Evolutionary conservation across 2,888 invertebrate species (phyloP).

Genomic region (Spicauda simplicius): DNA sequence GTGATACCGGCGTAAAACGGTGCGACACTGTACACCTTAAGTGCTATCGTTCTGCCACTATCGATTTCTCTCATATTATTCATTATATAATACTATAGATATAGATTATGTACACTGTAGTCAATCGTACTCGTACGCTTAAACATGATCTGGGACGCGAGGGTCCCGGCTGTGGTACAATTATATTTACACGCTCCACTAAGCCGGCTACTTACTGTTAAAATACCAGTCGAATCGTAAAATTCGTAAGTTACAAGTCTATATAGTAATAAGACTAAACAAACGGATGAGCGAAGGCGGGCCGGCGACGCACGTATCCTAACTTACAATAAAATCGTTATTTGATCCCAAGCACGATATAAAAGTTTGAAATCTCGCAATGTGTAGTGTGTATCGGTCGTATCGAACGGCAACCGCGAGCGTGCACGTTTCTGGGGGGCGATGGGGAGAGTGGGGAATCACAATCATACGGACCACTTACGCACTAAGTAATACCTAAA

Average conservation of each 20-base stretch:
- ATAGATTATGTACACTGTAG: conserved; percentile 33
- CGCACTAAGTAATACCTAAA: conserved; percentile 81
- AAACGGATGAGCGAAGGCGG: conserved; percentile 14
- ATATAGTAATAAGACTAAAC: conserved; percentile 44
- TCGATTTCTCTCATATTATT: conserved; percentile 19
- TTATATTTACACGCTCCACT: conserved; percentile 55
- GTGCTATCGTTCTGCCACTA: conserved; percentile 25
- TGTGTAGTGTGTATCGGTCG: conserved; percentile 42
- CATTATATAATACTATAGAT: conserved; percentile 28
- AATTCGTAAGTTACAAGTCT: conserved; percentile 66
- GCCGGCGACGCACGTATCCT: conserved; percentile 43
- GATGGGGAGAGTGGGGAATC: conserved; percentile 48
- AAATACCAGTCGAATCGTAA: conserved; percentile 65
- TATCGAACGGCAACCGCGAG: conserved; percentile 9
- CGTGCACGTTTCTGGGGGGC: conserved; percentile 37
- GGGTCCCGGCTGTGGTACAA: conserved; percentile 2
- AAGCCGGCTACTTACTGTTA: conserved; percentile 57
- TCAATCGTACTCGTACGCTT: conserved; percentile 18
- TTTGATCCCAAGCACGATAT: conserved; percentile 84
- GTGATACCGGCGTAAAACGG: conserved; percentile 9
- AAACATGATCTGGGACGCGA: conserved; percentile 6
- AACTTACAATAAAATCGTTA: conserved; percentile 65
- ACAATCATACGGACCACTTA: conserved; percentile 78
- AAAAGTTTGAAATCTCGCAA: conserved; percentile 56
- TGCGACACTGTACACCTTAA: conserved; percentile 22